phyloP scores from a whole-genome alignment of 2,888 invertebrate species.

The Orchesellides sinensis region DNA sequence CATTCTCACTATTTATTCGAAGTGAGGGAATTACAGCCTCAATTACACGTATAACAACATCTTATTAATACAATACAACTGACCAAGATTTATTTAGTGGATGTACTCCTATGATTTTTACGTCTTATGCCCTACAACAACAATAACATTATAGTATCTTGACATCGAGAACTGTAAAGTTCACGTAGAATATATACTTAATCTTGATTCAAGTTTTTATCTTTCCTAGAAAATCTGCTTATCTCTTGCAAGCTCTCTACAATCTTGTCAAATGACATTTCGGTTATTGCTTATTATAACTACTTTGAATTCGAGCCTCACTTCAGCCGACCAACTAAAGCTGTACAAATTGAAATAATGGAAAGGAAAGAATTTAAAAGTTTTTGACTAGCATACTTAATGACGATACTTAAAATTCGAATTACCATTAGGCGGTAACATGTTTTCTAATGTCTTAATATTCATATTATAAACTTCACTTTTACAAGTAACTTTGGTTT shows the following conservation, averaged over 20 bases:
- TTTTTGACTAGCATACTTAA: too few relatives aligned
- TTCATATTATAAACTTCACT: too few relatives aligned
- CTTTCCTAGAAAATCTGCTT: conserved; percentile 30
- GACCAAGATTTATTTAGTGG: not conserved
- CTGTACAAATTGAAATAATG: too few relatives aligned
- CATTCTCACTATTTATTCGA: too few relatives aligned
- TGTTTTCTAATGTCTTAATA: too few relatives aligned
- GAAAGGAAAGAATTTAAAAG: too few relatives aligned
- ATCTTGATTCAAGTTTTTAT: conserved; percentile 19
- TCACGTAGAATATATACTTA: not conserved
- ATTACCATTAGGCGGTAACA: too few relatives aligned
- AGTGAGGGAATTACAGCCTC: not conserved
- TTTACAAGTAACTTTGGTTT: too few relatives aligned
- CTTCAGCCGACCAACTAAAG: not conserved
- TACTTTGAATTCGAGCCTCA: too few relatives aligned
- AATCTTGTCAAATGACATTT: conserved; percentile 18
- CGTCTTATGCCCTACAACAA: not conserved
- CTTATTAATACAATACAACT: not conserved
- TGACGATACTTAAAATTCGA: too few relatives aligned
- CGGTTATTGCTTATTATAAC: not conserved
- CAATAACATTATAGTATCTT: conserved; percentile 3
- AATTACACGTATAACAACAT: not conserved
- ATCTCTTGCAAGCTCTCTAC: conserved; percentile 25
- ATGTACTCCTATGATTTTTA: not conserved
- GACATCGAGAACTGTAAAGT: not conserved